Evolutionary conservation across 2,113 vertebrate genomes (phyloP).

Genomic region (Ophthalmotilapia sp.): DNA sequence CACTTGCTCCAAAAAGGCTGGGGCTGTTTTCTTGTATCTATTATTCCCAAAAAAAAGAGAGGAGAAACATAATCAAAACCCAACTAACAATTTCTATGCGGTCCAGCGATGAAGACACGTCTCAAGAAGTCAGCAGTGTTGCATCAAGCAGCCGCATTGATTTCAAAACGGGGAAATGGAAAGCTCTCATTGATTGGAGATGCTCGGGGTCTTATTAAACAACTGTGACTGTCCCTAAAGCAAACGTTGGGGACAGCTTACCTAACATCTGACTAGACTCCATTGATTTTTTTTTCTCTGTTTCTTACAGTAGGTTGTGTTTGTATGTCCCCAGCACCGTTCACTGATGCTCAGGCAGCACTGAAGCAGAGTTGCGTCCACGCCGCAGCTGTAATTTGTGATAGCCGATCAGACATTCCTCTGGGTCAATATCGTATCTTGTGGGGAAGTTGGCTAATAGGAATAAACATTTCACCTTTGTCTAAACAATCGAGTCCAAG

Average conservation of each 20-base stretch:
- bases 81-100: neutral
- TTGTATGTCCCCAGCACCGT: conserved; percentile 52
- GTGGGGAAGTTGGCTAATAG: conserved; percentile 61
- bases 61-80: neutral
- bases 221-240: conserved; percentile 64
- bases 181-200: conserved; percentile 68
- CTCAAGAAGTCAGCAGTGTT: conserved; percentile 51
- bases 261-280: conserved; percentile 66
- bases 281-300: conserved; percentile 61
- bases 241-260: conserved; percentile 57
- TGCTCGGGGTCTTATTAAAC: conserved; percentile 74
- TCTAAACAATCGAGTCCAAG: conserved; percentile 64
- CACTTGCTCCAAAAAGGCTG: neutral
- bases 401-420: conserved; percentile 53
- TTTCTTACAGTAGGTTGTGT: conserved; percentile 36
- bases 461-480: conserved; percentile 75
- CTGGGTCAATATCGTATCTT: conserved; percentile 62
- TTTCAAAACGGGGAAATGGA: conserved; percentile 56
- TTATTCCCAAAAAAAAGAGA: neutral
- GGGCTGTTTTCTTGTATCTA: neutral
- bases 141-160: conserved; percentile 68
- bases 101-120: conserved; percentile 19
- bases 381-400: conserved; percentile 62
- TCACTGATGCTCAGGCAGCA: conserved; percentile 1
- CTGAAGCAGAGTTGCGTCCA: conserved; percentile 6